Base-by-base conservation (phyloP, 2,888 invertebrate genomes). In the Encarsia formosa region DNA sequence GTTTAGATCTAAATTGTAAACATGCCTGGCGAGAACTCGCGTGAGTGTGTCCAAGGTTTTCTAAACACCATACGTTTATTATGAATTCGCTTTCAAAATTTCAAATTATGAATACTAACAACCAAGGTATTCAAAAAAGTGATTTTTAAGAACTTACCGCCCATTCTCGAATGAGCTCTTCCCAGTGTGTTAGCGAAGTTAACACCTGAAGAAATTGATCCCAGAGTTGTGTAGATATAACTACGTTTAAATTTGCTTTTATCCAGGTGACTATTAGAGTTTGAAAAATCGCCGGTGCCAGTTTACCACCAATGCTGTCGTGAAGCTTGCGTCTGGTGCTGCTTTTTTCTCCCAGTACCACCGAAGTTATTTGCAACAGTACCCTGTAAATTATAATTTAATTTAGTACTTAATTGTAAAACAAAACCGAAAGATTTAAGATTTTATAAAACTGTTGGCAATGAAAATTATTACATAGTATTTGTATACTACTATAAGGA, bases 261-360 rank as follows among this genome's bases (percentile, higher is more conserved):
- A 97, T 96, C 96, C 97, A 97, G 3, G 96, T 96, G 58, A 97
- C 95, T 61, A 97, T 94, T 42, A 97, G 77, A 1, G 97, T 97
- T 81, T 97, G 88, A 65, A 91, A 89, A 61, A 91, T 82, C 0
- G 91, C 91, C 19, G 89, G 89, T 5, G 91, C 91, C 56, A 92
- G 76, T 67, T 87, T 88, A 24, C 88, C 88, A 32, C 88, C 88
- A 49, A 80, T 76, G 44, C 66, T 71, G 51, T 73, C 85, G 61
- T 85, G 85, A 61, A 84, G 81, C 72, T 90, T 91, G 51, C 85
- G 82, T 63, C 85, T 85, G n/a, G n/a, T n/a, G 2, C 86, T 84
- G 5, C 87, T 86, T 54, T 84, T 84, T 70, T 88, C 88, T 61
- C 86, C 86, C 45, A 97, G 77, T 42, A 95, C 91, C 54, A 91